These are phyloP conservation scores for Andrena minutula DNA, from an alignment of 2,888 invertebrate species.

Conservation along the genomic window DNA sequence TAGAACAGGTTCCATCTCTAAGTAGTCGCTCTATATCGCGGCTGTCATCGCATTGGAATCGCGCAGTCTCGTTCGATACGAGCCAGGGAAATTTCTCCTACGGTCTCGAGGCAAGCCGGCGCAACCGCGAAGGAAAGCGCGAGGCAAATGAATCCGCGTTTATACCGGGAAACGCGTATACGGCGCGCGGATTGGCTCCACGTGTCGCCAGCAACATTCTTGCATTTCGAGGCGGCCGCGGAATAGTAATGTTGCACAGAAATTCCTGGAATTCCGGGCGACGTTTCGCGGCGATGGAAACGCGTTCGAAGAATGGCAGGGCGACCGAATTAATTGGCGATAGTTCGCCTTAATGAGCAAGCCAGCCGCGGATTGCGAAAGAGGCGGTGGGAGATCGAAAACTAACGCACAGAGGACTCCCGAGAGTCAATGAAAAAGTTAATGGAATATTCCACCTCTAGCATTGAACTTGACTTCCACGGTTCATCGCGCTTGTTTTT, in stretches of 20 bases:
- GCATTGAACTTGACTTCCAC: neutral
- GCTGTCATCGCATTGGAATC: neutral
- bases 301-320: slow-evolving; percentile 36
- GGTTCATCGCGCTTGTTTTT: neutral
- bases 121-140: slow-evolving; percentile 42
- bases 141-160: slow-evolving; percentile 48
- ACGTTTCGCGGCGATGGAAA: slow-evolving; percentile 38
- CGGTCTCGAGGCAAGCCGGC: neutral
- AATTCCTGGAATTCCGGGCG: slow-evolving; percentile 35
- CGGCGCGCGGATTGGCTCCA: slow-evolving; percentile 41
- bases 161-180: slow-evolving; percentile 28
- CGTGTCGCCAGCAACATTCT: slow-evolving; percentile 55
- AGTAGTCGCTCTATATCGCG: too few relatives aligned
- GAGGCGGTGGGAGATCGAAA: neutral
- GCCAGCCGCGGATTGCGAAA: slow-evolving; percentile 11
- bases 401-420: neutral
- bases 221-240: slow-evolving; percentile 39
- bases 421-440: too few relatives aligned
- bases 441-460: too few relatives aligned
- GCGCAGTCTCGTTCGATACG: neutral
- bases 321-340: slow-evolving; percentile 43
- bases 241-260: slow-evolving; percentile 35
- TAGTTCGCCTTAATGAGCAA: slow-evolving; percentile 21
- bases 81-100: slow-evolving; percentile 33
- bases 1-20: too few relatives aligned